These are phyloP conservation scores for Xestia c-nigrum DNA, from an alignment of 2,888 invertebrate genomes.

Conservation along the genomic window DNA sequence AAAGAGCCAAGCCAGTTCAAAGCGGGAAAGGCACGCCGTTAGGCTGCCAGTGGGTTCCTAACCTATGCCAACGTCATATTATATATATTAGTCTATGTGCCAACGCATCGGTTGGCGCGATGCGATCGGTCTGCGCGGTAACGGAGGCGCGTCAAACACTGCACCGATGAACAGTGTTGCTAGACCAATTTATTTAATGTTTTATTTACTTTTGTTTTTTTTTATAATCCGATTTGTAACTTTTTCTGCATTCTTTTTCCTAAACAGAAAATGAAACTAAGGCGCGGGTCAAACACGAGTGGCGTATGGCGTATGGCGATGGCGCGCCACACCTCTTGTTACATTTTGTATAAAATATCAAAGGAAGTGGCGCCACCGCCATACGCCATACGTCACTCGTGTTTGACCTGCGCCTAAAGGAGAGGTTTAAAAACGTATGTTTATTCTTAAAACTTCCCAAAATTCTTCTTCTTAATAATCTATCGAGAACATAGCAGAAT, in stretches of 20 bases:
- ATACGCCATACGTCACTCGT: no score
- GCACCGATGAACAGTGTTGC: not conserved
- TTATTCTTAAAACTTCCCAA: not conserved
- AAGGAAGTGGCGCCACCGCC: no score
- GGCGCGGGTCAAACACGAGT: no score
- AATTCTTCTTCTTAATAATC: not conserved
- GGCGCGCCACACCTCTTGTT: no score
- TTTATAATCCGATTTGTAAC: not conserved
- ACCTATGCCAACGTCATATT: constrained; percentile 74
- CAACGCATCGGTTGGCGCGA: constrained; percentile 58
- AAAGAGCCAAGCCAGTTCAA: constrained; percentile 65
- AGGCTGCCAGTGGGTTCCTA: constrained; percentile 68
- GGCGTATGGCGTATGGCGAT: no score
- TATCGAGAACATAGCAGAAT: not conserved
- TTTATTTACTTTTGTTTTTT: no score
- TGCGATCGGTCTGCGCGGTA: constrained; percentile 22
- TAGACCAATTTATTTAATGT: no score
- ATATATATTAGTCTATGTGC: no score
- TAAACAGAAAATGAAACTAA: not conserved
- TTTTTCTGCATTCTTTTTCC: not conserved
- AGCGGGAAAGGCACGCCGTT: constrained; percentile 62
- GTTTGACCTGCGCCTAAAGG: no score
- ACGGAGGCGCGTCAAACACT: constrained; percentile 24
- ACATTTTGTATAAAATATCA: no score
- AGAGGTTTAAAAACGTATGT: not conserved